Conservation (phyloP, 2,113 vertebrate genomes). For the Jaculus jaculus region DNA sequence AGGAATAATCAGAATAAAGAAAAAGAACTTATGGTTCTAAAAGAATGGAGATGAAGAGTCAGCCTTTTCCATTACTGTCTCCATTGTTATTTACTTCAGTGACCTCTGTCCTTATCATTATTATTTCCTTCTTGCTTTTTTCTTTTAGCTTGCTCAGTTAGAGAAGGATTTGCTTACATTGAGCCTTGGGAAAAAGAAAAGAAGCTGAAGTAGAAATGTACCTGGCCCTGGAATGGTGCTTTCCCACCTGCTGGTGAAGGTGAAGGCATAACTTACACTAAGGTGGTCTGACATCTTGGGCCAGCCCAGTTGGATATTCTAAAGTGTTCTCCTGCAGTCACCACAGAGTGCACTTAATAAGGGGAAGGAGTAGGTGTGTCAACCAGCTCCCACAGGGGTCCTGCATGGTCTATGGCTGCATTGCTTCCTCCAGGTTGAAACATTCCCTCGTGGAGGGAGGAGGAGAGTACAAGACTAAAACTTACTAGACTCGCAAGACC, state of each 20-base stretch:
- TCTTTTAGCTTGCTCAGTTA: neutral
- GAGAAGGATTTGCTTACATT: neutral
- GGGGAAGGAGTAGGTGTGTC: neutral
- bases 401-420: neutral
- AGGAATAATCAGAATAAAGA: neutral
- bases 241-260: neutral
- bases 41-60: neutral
- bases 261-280: neutral
- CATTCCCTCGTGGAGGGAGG: no score
- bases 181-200: neutral
- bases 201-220: neutral
- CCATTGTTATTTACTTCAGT: neutral
- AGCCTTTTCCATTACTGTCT: neutral
- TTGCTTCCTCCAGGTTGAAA: no score
- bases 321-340: neutral
- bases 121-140: neutral
- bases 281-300: neutral
- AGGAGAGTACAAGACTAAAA: no score
- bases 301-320: neutral
- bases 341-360: neutral
- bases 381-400: neutral
- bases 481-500: no score
- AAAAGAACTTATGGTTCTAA: neutral
- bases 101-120: neutral
- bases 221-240: neutral